Evolutionary conservation across 2,113 vertebrate species (phyloP), one percentile per base, ranked within the genome.

Genomic region (Eudyptes chrysolophus): DNA sequence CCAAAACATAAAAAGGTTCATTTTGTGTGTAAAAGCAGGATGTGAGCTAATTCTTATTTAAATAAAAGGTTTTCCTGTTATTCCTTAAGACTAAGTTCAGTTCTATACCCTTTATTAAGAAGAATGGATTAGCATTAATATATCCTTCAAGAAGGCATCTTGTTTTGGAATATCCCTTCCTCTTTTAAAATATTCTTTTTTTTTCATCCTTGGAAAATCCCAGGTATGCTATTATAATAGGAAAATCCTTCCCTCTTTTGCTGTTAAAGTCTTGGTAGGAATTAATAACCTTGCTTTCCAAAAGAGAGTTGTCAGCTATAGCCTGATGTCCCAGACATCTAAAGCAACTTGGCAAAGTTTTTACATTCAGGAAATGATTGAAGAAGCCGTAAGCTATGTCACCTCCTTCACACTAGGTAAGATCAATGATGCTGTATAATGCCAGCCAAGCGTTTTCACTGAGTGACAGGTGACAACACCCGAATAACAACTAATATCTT

Each of bases 401-500:
- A 90, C 38, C 72, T 87, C 55, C 46, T 90, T 87, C 70, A 88
- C 44, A 79, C 40, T 44, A 84, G 49, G 62, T 77, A 94, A 96
- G 92, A 97, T 94, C 92, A 90, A 87, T 94, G 87, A 86, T 51
- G 36, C 10, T 64, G 27, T 52, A 70, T 80, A 95, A 92, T 87
- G 66, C 79, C 42, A 95, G 60, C 38, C 54, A 81, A 93, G 42
- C 16, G 0, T 88, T 96, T 96, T 91, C 57, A 49, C 36, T 81
- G 92, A 97, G 29, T 95, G 96, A 75, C 94, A 94, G 74, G 85
- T 94, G 86, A 95, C 94, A 95, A 76, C n/a, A 88, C 5, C 1
- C 1, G 52, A 92, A 92, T 87, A 75, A 66, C 57, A 94, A 94
- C 8, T 1, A 90, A 65, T n/a, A 64, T 74, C 61, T 69, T 81